phyloP scores from a whole-genome alignment of 2,888 invertebrate genomes.

The Metallyticus violacea region DNA sequence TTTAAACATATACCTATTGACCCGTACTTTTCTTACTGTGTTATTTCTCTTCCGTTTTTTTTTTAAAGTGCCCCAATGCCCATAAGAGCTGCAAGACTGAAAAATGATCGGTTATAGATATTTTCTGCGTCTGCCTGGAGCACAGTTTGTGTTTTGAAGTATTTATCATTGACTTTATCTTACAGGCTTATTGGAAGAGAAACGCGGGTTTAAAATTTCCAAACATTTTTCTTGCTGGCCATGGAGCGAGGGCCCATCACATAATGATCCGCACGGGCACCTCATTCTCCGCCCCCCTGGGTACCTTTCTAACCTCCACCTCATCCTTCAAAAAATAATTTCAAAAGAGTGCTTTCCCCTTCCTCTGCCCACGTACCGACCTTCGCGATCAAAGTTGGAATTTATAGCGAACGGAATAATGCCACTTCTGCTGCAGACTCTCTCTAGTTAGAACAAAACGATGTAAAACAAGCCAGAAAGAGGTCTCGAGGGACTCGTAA shows the following conservation, averaged over 20 bases:
- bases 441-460: slow-evolving; percentile 54
- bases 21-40: no score
- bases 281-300: neutral
- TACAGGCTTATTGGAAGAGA: neutral
- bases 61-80: no score
- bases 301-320: neutral
- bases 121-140: neutral
- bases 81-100: neutral
- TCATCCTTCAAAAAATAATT: slow-evolving; percentile 7
- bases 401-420: slow-evolving; percentile 33
- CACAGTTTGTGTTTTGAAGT: neutral
- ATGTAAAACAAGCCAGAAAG: slow-evolving; percentile 52
- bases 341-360: slow-evolving; percentile 14
- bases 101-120: neutral
- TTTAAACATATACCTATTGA: no score
- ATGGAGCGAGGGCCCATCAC: no score
- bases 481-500: slow-evolving; percentile 45
- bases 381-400: slow-evolving; percentile 33
- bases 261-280: no score
- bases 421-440: slow-evolving; percentile 19
- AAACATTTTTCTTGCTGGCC: neutral
- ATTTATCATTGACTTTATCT: neutral
- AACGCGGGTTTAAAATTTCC: neutral
- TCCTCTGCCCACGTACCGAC: neutral
- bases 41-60: no score